Evolutionary conservation across 2,113 vertebrate genomes (phyloP), one percentile per base, ranked within the genome.

Genomic region (Cyanoderma ruficeps): DNA sequence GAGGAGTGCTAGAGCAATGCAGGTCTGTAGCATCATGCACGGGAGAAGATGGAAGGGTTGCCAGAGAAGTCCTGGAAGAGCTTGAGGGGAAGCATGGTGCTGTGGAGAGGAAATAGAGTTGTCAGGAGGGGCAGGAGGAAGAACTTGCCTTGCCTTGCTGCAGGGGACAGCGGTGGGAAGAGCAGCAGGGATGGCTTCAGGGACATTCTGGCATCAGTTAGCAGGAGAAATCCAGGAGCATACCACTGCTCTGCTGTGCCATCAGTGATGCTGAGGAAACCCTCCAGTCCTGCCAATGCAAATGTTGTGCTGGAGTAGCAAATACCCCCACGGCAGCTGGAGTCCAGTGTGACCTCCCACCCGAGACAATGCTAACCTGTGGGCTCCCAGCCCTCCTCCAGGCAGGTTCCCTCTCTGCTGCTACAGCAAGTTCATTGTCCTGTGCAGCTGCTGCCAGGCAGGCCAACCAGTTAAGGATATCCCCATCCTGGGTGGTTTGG

Each of bases 391-490:
- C 22, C 13, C 52, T 84, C 12, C 39, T 90, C 47, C 17, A 28
- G 9, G 6, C 46, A 44, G 11, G 10, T 12, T 41, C 18, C 10
- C 15, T 56, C 15, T 27, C 56, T 2, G 1, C 6, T 83, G 41
- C 9, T 39, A n/a, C 0, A 0, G 31, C 2, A 3, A 83, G 30
- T 24, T 28, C 1, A 0, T 30, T 46, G 47, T 35, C 24, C 22
- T 22, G 13, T 3, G 0, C 31, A 70, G 69, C 59, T 46, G 46
- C 72, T 72, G 37, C 50, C 37, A 33, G 27, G 7, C 30, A 68
- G 18, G 9, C 13, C 11, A 47, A 21, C 37, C n/a, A 6, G 1
- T 11, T 1, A 33, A 19, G 41, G 27, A 13, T 31, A 50, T 11
- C 10, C 8, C 23, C 11, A 8, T 18, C 33, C 27, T 15, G 20